phyloP scores from a whole-genome alignment of 30 jellyfish, hydroid and myxozoan species.

The Phacellophora camtschatica region DNA sequence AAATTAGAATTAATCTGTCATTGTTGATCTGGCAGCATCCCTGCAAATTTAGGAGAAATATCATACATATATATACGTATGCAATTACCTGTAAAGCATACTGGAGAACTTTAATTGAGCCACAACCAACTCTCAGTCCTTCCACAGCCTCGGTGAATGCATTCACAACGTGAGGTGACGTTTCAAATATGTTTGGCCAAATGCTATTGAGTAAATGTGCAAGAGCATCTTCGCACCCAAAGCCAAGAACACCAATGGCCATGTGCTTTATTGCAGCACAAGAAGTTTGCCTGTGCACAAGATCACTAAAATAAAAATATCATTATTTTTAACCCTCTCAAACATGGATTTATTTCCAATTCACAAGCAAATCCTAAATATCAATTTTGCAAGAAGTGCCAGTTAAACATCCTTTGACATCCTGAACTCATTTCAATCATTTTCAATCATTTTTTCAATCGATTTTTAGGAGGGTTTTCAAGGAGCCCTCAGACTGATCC shows the following conservation, averaged over 20 bases:
- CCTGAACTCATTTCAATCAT: no score
- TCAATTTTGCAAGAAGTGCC: no score
- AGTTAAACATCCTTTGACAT: no score
- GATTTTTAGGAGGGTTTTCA: no score
- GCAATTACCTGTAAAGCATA: constrained; percentile 95
- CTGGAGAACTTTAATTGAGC: constrained; percentile 83
- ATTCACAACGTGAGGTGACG: constrained; percentile 99
- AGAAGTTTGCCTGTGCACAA: constrained; percentile 99
- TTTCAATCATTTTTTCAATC: no score
- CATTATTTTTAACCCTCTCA: neutral
- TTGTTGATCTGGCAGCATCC: no score
- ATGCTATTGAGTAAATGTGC: constrained; percentile 85
- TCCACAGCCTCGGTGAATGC: constrained; percentile 99
- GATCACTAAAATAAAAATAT: constrained; percentile 54
- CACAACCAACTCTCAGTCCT: constrained; percentile 96
- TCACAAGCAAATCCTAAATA: no score
- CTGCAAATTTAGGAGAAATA: no score
- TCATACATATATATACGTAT: no score
- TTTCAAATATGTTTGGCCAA: constrained; percentile 99
- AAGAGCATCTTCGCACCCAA: constrained; percentile 98
- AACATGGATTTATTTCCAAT: no score
- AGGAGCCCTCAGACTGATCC: no score
- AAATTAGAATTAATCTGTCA: no score
- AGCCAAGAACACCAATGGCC: constrained; percentile 99
- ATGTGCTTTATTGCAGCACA: constrained; percentile 99